These are phyloP conservation scores for Gerosis bhagava DNA, from an alignment of 2,888 invertebrate species.

Conservation along the genomic window DNA sequence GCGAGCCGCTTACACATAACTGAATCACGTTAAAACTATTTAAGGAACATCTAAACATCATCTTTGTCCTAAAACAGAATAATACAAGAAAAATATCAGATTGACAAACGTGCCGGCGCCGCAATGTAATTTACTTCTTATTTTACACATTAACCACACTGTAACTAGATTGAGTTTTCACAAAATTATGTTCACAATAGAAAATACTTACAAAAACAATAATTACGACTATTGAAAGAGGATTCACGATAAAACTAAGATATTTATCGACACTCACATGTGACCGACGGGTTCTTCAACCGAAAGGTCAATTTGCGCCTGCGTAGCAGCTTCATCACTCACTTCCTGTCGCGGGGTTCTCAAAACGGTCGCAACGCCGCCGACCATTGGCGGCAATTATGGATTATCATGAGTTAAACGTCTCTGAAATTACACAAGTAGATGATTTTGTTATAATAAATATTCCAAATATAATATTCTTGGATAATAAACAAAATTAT, in stretches of 20 bases:
- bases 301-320: constrained; percentile 89
- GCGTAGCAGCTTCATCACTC: constrained; percentile 84
- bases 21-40: constrained; percentile 39
- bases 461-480: no score
- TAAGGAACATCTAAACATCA: constrained; percentile 47
- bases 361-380: constrained; percentile 67
- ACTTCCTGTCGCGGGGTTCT: constrained; percentile 81
- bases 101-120: constrained; percentile 80
- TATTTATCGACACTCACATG: constrained; percentile 91
- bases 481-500: background rate
- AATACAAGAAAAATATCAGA: constrained; percentile 62
- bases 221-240: constrained; percentile 64
- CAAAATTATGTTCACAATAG: constrained; percentile 68
- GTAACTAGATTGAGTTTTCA: constrained; percentile 54
- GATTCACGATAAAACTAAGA: constrained; percentile 77
- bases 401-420: constrained; percentile 31
- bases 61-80: constrained; percentile 50
- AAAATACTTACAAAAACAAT: constrained; percentile 79
- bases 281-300: constrained; percentile 95
- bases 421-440: no score
- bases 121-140: constrained; percentile 59
- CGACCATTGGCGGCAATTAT: constrained; percentile 59
- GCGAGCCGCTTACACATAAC: constrained; percentile 43
- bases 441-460: background rate
- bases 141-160: constrained; percentile 72